These are phyloP conservation scores for Macaria notata DNA, from an alignment of 2,888 invertebrate genomes.

Conservation along the genomic window DNA sequence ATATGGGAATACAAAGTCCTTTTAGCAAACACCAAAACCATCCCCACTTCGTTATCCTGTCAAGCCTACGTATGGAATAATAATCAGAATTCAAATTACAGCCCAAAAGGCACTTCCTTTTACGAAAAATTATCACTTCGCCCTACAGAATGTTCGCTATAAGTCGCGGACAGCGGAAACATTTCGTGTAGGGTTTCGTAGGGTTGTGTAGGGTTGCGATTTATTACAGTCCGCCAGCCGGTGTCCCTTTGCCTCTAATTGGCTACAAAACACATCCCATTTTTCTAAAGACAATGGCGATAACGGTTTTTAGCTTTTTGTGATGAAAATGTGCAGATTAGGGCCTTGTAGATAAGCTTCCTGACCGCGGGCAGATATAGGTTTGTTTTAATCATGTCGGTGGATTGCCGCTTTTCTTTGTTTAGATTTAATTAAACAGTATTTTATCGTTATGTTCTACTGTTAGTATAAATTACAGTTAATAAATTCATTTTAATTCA, in stretches of 20 bases:
- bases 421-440: too few relatives aligned
- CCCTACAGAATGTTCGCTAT: slow-evolving; percentile 26
- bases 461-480: too few relatives aligned
- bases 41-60: slow-evolving; percentile 6
- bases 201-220: slow-evolving; percentile 73
- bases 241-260: slow-evolving; percentile 75
- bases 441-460: too few relatives aligned
- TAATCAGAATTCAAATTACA: slow-evolving; percentile 26
- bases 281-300: slow-evolving; percentile 61
- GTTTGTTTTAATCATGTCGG: neutral
- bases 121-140: slow-evolving; percentile 28
- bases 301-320: slow-evolving; percentile 49
- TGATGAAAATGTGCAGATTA: slow-evolving; percentile 36
- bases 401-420: too few relatives aligned
- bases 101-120: slow-evolving; percentile 30
- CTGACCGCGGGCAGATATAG: slow-evolving; percentile 5
- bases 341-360: slow-evolving; percentile 20
- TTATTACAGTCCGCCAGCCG: slow-evolving; percentile 73
- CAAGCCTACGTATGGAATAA: slow-evolving; percentile 14
- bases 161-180: slow-evolving; percentile 59
- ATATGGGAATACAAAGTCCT: too few relatives aligned
- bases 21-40: too few relatives aligned
- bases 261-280: slow-evolving; percentile 78
- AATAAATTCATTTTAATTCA: too few relatives aligned
- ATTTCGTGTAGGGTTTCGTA: slow-evolving; percentile 55